These are phyloP conservation scores for Siniperca knerii DNA, from an alignment of 2,113 vertebrate species.

Conservation along the genomic window DNA sequence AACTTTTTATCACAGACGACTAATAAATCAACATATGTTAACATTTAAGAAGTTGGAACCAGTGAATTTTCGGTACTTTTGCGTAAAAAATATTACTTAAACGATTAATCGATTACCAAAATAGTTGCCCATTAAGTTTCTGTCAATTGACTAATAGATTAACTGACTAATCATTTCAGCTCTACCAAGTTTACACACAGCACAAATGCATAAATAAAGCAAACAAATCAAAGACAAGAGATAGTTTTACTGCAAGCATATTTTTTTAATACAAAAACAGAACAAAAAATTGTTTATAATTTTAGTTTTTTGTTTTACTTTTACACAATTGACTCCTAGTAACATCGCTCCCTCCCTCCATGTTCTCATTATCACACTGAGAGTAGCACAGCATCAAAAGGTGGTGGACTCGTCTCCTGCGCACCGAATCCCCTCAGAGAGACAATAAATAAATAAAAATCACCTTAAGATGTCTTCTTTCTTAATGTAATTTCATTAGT, in stretches of 20 bases:
- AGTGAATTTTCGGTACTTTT: neutral
- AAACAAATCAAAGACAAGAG: conserved; percentile 11
- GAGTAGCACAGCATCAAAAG: conserved; percentile 89
- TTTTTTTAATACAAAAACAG: conserved; percentile 98
- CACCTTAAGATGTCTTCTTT: conserved; percentile 77
- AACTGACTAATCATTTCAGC: neutral
- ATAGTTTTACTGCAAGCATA: conserved; percentile 95
- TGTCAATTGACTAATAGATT: too few relatives aligned
- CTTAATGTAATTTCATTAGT: conserved; percentile 72
- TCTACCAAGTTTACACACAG: neutral
- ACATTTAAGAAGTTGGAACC: neutral
- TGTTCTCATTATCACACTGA: conserved; percentile 86
- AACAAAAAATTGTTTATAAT: conserved; percentile 85
- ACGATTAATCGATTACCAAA: neutral
- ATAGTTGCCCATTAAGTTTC: too few relatives aligned
- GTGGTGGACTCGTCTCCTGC: conserved; percentile 65
- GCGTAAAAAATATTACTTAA: too few relatives aligned
- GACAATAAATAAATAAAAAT: conserved; percentile 99
- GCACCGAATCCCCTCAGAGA: conserved; percentile 73
- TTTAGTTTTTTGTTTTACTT: conserved; percentile 86
- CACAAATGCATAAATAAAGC: neutral
- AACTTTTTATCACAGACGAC: neutral
- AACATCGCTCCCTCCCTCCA: conserved; percentile 80
- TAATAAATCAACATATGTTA: neutral
- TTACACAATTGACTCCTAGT: conserved; percentile 93